A percentile compares a stretch with the other conserved stretches of the same genome.
phyloP scores from a whole-genome alignment of 2,797 vertebrate genomes.

The Aldrovandia affinis region DNA sequence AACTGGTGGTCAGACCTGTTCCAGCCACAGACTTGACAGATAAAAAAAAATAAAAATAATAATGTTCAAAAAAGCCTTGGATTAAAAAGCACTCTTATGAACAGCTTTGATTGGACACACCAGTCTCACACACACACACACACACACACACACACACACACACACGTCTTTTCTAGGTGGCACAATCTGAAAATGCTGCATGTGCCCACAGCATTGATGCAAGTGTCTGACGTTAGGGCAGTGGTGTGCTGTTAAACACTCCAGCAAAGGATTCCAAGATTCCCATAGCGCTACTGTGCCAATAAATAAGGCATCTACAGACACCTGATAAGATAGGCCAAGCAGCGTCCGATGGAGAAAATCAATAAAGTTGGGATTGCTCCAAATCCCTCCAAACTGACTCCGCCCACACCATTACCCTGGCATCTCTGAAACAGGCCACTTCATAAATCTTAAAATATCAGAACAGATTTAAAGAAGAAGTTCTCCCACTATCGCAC shows the following conservation, averaged over 20 bases:
- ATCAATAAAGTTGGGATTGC: neutral
- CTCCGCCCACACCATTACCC: neutral
- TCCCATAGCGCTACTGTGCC: neutral
- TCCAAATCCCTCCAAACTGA: neutral
- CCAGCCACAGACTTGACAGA: neutral
- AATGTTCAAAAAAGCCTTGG: neutral
- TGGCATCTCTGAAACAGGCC: neutral
- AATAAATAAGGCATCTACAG: slow-evolving; percentile 8
- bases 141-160: too few relatives aligned
- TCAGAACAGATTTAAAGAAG: neutral
- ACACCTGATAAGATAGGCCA: neutral
- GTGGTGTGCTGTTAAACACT: neutral
- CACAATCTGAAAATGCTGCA: neutral
- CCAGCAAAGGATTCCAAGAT: neutral
- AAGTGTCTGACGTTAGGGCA: neutral
- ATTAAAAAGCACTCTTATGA: neutral
- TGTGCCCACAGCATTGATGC: neutral
- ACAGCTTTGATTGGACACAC: neutral
- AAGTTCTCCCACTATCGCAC: neutral
- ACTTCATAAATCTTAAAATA: neutral
- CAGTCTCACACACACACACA: too few relatives aligned
- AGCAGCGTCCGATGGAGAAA: neutral
- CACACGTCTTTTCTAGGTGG: neutral
- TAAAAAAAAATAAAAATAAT: too few relatives aligned
- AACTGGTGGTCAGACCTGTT: neutral